Percentiles rank a stretch among this genome's conserved stretches.
phyloP scores from a whole-genome alignment of 2,113 vertebrate species.

The Microcebus jonahi region DNA sequence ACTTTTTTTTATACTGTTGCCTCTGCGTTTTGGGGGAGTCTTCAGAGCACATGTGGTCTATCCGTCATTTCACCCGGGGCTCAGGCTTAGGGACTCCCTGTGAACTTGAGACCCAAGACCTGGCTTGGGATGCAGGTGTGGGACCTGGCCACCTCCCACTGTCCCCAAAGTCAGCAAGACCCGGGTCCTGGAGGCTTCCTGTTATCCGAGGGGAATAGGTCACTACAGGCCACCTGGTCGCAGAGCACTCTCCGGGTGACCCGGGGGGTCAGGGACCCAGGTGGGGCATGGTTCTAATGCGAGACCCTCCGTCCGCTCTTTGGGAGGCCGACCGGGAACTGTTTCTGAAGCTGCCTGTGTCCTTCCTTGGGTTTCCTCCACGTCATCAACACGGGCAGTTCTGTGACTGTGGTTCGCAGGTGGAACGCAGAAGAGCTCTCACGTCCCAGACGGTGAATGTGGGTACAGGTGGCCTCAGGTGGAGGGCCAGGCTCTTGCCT shows the following conservation, averaged over 20 bases:
- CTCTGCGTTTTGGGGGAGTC: neutral
- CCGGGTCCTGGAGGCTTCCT: too few species aligned
- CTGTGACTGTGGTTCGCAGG: neutral
- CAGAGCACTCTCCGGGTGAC: too few species aligned
- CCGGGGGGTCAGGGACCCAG: neutral
- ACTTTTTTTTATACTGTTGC: neutral
- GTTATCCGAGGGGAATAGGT: neutral
- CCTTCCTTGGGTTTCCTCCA: neutral
- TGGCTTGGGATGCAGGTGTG: neutral
- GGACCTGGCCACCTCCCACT: too few species aligned
- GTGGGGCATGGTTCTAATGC: fast-evolving
- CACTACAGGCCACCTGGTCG: neutral
- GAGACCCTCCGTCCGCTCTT: neutral
- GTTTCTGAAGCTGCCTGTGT: neutral
- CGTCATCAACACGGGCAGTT: too few species aligned
- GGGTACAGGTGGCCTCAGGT: neutral
- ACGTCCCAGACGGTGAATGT: neutral
- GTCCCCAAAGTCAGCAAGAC: neutral
- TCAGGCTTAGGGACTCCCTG: neutral
- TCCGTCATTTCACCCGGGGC: neutral
- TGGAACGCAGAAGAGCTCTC: neutral
- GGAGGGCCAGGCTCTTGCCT: neutral
- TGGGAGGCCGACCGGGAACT: neutral
- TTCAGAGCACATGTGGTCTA: neutral
- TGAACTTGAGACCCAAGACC: neutral